Conservation (phyloP, 2,888 invertebrate genomes). For the Eristalinus sepulchralis region DNA sequence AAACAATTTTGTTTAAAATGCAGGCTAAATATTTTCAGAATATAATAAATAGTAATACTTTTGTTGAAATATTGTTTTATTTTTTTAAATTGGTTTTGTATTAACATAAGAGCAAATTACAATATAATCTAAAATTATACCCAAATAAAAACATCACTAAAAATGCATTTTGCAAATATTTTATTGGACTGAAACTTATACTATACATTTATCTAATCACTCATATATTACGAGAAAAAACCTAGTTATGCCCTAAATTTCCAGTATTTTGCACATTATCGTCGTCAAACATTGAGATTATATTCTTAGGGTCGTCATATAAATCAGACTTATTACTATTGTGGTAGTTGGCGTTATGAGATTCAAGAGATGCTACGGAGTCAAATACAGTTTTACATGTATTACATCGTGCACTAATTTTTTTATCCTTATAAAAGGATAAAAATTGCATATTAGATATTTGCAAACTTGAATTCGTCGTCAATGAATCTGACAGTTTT, state of each 20-base stretch:
- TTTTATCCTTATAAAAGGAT: constrained; percentile 45
- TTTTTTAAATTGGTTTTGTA: too few species aligned
- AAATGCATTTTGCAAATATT: background rate
- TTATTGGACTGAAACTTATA: constrained; percentile 1
- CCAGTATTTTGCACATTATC: constrained; percentile 29
- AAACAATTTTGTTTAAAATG: too few species aligned
- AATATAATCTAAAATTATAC: background rate
- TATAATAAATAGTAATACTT: too few species aligned
- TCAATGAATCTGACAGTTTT: background rate
- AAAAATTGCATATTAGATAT: constrained; percentile 15
- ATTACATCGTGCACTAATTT: constrained; percentile 78
- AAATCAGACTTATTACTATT: constrained; percentile 73
- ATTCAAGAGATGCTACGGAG: constrained; percentile 76
- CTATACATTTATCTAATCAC: background rate
- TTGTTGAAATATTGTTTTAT: too few species aligned
- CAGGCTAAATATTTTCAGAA: too few species aligned
- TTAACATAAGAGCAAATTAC: too few species aligned
- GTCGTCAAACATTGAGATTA: constrained; percentile 79
- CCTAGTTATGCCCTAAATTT: background rate
- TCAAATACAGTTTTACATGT: constrained; percentile 77
- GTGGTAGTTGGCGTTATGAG: constrained; percentile 77
- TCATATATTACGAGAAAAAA: background rate
- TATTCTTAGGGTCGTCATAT: constrained; percentile 76
- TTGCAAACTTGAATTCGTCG: background rate
- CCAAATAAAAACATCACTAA: background rate